These are phyloP conservation scores for Platanista minor DNA, from an alignment of 2,113 vertebrate species.

Conservation along the genomic window DNA sequence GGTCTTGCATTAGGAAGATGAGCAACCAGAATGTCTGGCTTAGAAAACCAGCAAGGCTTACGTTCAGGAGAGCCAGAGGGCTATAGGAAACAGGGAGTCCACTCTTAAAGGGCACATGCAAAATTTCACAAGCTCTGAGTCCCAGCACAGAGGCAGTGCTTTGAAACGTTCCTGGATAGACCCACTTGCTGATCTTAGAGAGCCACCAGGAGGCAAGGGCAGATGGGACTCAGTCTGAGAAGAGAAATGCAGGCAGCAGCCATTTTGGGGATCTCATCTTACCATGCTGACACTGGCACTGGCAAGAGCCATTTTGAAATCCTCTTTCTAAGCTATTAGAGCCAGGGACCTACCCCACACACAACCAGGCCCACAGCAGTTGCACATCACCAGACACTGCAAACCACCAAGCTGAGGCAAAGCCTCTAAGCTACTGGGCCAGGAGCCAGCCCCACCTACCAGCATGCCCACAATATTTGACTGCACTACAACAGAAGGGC, in stretches of 20 bases:
- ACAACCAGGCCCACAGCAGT: not conserved
- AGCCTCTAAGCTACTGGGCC: not conserved
- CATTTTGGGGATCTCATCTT: not conserved
- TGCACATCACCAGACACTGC: not conserved
- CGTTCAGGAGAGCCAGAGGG: not conserved
- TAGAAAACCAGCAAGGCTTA: not conserved
- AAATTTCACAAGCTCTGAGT: not conserved
- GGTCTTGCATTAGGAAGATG: not conserved
- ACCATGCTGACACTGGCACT: not conserved
- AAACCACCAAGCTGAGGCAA: not conserved
- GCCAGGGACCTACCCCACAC: not conserved
- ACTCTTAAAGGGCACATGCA: not conserved
- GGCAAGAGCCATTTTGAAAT: not conserved
- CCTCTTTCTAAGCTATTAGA: not conserved
- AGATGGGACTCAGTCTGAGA: not conserved
- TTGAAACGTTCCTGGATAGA: not conserved
- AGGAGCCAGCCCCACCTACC: not conserved
- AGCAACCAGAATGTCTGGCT: not conserved
- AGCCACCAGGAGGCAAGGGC: not conserved
- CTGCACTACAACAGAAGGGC: not conserved
- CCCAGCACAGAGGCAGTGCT: not conserved
- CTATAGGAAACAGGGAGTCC: not conserved
- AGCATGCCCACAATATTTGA: not conserved
- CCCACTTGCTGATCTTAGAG: not conserved
- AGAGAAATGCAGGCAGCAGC: not conserved